Evolutionary conservation across 92 coral and sea anemone genomes (phyloP).

Genomic region (Heliopora coerulea): DNA sequence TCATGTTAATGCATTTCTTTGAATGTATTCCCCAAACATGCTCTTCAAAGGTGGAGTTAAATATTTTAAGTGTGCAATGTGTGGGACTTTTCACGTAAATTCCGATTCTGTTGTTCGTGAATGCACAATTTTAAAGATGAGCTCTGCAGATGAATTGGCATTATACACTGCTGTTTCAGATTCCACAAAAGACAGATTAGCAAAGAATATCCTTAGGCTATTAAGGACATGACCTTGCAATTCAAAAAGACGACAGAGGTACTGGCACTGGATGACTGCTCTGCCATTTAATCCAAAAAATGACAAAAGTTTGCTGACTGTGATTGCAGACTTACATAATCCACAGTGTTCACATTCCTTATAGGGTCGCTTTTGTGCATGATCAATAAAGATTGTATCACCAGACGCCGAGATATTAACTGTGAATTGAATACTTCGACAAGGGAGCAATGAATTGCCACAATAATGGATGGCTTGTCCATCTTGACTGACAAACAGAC

Average conservation of each 20-base stretch:
- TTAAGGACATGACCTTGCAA: neutral
- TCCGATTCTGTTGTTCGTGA: neutral
- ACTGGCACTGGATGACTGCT: neutral
- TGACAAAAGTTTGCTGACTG: neutral
- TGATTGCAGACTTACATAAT: neutral
- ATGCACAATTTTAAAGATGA: neutral
- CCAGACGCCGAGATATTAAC: conserved; percentile 5
- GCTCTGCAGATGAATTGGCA: neutral
- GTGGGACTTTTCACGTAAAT: neutral
- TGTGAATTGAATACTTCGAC: conserved; percentile 1
- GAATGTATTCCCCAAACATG: neutral
- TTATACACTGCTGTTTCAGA: neutral
- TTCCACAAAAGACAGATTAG: neutral
- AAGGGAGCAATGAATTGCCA: neutral
- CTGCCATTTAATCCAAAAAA: neutral
- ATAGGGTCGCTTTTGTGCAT: neutral
- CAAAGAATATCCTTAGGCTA: neutral
- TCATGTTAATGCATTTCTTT: neutral
- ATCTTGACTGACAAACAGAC: neutral
- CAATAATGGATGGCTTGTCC: neutral
- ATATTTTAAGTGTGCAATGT: neutral
- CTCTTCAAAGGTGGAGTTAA: neutral
- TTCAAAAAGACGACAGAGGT: conserved; percentile 2
- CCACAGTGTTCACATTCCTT: conserved; percentile 15
- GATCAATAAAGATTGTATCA: neutral